These are phyloP conservation scores for Mesorhabditis belari DNA, from an alignment of 2,888 invertebrate genomes.

Conservation along the genomic window DNA sequence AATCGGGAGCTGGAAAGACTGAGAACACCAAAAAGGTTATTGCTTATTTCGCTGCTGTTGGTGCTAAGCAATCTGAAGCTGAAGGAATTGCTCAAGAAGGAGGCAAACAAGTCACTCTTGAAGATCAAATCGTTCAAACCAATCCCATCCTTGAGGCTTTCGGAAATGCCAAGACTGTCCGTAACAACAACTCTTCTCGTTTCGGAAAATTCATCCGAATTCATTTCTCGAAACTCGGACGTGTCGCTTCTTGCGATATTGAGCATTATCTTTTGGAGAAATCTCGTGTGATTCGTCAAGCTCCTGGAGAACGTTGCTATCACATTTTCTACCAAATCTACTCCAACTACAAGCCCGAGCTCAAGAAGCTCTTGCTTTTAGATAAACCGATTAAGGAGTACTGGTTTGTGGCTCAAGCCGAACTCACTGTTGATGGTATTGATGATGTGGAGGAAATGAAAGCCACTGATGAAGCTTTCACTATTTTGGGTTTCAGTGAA, in stretches of 20 bases:
- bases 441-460: slow-evolving; percentile 69
- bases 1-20: slow-evolving; percentile 99
- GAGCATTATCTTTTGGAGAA: slow-evolving; percentile 99
- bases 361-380: slow-evolving; percentile 35
- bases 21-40: slow-evolving; percentile 99
- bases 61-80: slow-evolving; percentile 59
- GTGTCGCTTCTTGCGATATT: slow-evolving; percentile 99
- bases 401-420: slow-evolving; percentile 85
- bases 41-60: slow-evolving; percentile 79
- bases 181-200: slow-evolving; percentile 99
- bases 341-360: slow-evolving; percentile 33
- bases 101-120: slow-evolving; percentile 65
- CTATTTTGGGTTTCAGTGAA: slow-evolving; percentile 92
- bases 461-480: slow-evolving; percentile 69
- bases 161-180: slow-evolving; percentile 89
- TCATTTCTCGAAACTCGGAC: slow-evolving; percentile 96
- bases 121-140: slow-evolving; percentile 99
- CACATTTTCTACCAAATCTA: slow-evolving; percentile 98
- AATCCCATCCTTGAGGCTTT: slow-evolving; percentile 71
- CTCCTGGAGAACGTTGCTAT: slow-evolving; percentile 93
- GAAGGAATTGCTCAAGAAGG: slow-evolving; percentile 10
- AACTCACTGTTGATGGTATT: slow-evolving; percentile 80
- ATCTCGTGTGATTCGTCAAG: slow-evolving; percentile 99
- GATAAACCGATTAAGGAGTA: slow-evolving; percentile 43
- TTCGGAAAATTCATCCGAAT: slow-evolving; percentile 99